phyloP scores from a whole-genome alignment of 2,888 invertebrate genomes.

The Hololepta plana region DNA sequence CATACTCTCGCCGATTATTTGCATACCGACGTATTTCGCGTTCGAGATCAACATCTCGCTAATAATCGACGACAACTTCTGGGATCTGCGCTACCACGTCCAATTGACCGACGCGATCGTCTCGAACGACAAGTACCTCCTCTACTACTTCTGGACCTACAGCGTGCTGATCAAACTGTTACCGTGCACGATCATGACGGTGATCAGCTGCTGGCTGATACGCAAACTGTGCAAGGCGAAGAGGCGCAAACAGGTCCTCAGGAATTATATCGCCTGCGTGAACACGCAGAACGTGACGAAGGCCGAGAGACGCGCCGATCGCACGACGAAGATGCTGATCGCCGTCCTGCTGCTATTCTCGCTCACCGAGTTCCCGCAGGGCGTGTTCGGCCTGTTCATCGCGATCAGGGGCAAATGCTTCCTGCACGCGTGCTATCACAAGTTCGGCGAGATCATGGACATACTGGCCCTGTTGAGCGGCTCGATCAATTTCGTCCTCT shows the following conservation, averaged over 20 bases:
- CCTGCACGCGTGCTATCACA: conserved; percentile 60
- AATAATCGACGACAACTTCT: conserved; percentile 34
- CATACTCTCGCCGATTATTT: conserved; percentile 57
- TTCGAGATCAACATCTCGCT: conserved; percentile 38
- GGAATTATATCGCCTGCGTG: too few relatives aligned
- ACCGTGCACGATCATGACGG: conserved; percentile 59
- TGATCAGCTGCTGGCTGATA: conserved; percentile 52
- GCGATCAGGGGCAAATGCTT: conserved; percentile 51
- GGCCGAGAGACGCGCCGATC: conserved; percentile 58
- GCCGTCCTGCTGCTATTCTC: conserved; percentile 75
- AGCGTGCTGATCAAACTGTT: conserved; percentile 63
- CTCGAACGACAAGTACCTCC: conserved; percentile 23
- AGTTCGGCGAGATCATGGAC: conserved; percentile 77
- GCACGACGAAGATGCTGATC: conserved; percentile 78
- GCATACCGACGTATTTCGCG: conserved; percentile 67
- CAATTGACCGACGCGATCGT: conserved; percentile 27
- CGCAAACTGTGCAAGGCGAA: conserved; percentile 58
- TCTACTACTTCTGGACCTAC: conserved; percentile 64
- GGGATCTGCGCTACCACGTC: conserved; percentile 39
- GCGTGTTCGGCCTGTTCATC: conserved; percentile 37
- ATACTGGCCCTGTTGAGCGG: conserved; percentile 79
- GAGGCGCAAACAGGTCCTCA: conserved; percentile 49
- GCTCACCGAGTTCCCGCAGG: conserved; percentile 71
- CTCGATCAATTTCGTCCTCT: conserved; percentile 83
- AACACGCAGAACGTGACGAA: conserved; percentile 30